Base-by-base conservation (phyloP, 1,140 invertebrate species). In the Rhynchophorus ferrugineus region DNA sequence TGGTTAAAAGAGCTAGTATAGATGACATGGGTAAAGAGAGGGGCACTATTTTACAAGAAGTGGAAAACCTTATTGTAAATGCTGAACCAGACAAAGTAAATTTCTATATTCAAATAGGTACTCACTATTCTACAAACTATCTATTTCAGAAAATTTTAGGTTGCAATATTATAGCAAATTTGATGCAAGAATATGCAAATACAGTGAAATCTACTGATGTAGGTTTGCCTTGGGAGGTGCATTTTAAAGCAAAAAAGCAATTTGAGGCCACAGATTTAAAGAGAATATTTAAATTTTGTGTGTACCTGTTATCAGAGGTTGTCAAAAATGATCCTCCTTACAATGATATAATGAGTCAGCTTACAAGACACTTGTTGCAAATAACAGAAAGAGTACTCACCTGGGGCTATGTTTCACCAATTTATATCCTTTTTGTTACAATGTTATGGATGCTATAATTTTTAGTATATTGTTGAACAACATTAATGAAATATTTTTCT, bases 111-210 rank as follows among this genome's bases (percentile, higher is more conserved):
- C 5, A 24, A 22, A 3, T n/a, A 22, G 34, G 20, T 34, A 13
- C 16, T 38, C 22, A 52, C 2, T 46, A 13, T 13, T 22, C 14
- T 22, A 45, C 24, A 7, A 14, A 33, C 9, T 17, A 48, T 37
- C 11, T 41, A 49, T 59, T 66, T 44, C 44, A 85, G 74, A 80
- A 83, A 76, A 71, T 82, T 48, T 66, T 92, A 24, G 88, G 87
- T 7, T 92, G 89, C 63, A 83, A 84, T 48, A 79, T 94, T 49
- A 80, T 94, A 55, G 76, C 81, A 43, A 81, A 87, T 7, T 72
- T 94, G 33, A 81, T 94, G 72, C 85, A 89, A 78, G 91, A 95
- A 71, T 91, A 90, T 75, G 83, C 86, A 36, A 85, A 79, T 33
- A 88, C 87, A n/a, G 78, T 83, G 0, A 85, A 89, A 66, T 87